Base-by-base conservation (phyloP, 1,140 invertebrate species). In the Apocrypta bakeri region DNA sequence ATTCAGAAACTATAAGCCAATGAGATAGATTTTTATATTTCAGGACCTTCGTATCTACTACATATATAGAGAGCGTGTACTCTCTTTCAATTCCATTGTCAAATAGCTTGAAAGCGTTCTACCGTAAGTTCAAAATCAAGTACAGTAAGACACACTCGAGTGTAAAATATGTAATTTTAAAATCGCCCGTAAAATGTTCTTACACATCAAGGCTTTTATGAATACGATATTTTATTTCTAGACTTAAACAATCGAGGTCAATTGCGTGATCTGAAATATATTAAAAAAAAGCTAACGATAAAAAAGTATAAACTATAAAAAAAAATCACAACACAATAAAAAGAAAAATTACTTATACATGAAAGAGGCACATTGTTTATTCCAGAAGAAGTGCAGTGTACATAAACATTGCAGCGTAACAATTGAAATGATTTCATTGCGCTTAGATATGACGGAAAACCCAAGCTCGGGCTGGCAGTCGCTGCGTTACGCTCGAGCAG, bases 341-440 rank as follows among this genome's bases (percentile, higher is more conserved):
- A 37, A n/a, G n/a, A n/a, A n/a, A n/a, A n/a, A n/a, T n/a, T n/a
- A 3, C 14, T 48, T 17, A 11, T 17, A 17, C 14, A 17, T 29
- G 68, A 69, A 21, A 61, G 42, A 48, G 40, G 40, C 4, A 9
- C 17, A 69, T 31, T 69, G 76, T 69, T 69, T 79, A 40, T 68
- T 42, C 3, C n/a, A 27, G 33, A 68, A 69, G 25, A 29, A 48
- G 37, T 40, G 29, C 14, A n/a, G 48, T 21, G 29, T 56, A 61
- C 11, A 64, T 21, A 73, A 80, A 66, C 71, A 29, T 68, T 9
- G 56, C 33, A 71, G 72, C 9, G n/a, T n/a, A 78, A 74, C 82
- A 74, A 83, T 83, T 75, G 69, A 74, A 83, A 79, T 42, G 68
- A 74, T 83, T 83, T 77, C 69, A 79, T 75, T 74, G 82, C 71